A percentile compares a stretch with the other conserved stretches of the same genome.
Conservation (phyloP, 2,888 invertebrate genomes). For the Meiosimyza platycephala region DNA sequence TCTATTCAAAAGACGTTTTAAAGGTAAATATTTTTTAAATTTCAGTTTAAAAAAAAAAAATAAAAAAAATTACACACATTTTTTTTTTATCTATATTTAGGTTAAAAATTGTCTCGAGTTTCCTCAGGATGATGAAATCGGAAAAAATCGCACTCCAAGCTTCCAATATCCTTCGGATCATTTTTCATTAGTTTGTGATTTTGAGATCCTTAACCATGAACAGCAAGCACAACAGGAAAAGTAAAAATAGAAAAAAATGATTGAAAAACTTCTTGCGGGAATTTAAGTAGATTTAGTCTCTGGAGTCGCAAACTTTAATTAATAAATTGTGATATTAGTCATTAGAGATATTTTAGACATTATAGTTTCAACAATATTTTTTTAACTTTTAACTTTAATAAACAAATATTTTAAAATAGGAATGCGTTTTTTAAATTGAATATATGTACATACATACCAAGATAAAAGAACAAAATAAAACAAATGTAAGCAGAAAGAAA, state of each 20-base stretch:
- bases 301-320: slow-evolving; percentile 26
- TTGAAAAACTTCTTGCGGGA: too few relatives aligned
- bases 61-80: not conserved
- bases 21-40: slow-evolving; percentile 62
- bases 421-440: too few relatives aligned
- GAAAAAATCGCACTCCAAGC: slow-evolving; percentile 75
- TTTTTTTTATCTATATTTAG: slow-evolving; percentile 46
- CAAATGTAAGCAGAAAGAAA: too few relatives aligned
- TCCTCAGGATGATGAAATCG: slow-evolving; percentile 76
- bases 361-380: slow-evolving; percentile 39
- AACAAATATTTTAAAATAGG: not conserved
- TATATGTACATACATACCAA: too few relatives aligned
- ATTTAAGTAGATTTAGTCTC: slow-evolving; percentile 7
- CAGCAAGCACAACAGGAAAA: not conserved
- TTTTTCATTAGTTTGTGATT: slow-evolving; percentile 78
- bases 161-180: slow-evolving; percentile 81
- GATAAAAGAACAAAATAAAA: too few relatives aligned
- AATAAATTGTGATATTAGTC: slow-evolving; percentile 65
- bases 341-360: slow-evolving; percentile 59
- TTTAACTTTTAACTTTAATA: slow-evolving; percentile 19
- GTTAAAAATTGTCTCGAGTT: slow-evolving; percentile 68
- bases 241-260: too few relatives aligned
- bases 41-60: not conserved
- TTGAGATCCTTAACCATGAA: slow-evolving; percentile 61
- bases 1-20: slow-evolving; percentile 72